A percentile compares a stretch with the other conserved stretches of the same genome.
Evolutionary conservation across 2,888 invertebrate genomes (phyloP).

Genomic region (Metopia argyrocephala): DNA sequence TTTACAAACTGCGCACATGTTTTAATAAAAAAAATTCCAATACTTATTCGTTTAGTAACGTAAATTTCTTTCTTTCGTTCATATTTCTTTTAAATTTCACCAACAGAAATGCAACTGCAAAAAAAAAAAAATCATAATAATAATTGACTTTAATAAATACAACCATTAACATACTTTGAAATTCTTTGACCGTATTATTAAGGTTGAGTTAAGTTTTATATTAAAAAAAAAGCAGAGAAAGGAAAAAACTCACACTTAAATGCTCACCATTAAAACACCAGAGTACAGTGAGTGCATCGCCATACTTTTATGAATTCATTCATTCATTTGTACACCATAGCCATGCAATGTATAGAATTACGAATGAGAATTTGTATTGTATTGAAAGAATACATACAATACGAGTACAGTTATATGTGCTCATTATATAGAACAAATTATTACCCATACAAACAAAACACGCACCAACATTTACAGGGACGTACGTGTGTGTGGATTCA

Average conservation of each 20-base stretch:
- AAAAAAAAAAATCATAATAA: not conserved
- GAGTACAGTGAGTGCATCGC: too few species aligned
- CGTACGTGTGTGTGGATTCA: not conserved
- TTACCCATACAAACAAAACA: not conserved
- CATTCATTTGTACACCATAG: not conserved
- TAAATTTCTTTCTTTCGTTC: constrained; percentile 17
- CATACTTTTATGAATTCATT: not conserved
- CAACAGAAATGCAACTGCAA: not conserved
- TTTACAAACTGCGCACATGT: constrained; percentile 48
- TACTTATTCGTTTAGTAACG: not conserved
- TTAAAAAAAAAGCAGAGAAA: constrained; percentile 25
- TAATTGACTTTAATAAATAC: not conserved
- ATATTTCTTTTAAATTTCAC: not conserved
- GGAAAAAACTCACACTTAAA: too few species aligned
- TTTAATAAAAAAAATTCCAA: too few species aligned
- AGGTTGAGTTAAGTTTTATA: constrained; percentile 44
- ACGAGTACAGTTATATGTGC: not conserved
- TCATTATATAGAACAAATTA: not conserved
- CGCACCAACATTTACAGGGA: not conserved
- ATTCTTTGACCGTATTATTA: constrained; percentile 62
- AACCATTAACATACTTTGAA: constrained; percentile 56
- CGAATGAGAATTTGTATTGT: not conserved
- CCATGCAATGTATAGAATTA: not conserved
- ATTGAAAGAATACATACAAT: not conserved
- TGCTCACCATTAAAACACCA: too few species aligned